Conservation (phyloP, 2,888 invertebrate genomes). For the Caenorhabditis panamensis region DNA sequence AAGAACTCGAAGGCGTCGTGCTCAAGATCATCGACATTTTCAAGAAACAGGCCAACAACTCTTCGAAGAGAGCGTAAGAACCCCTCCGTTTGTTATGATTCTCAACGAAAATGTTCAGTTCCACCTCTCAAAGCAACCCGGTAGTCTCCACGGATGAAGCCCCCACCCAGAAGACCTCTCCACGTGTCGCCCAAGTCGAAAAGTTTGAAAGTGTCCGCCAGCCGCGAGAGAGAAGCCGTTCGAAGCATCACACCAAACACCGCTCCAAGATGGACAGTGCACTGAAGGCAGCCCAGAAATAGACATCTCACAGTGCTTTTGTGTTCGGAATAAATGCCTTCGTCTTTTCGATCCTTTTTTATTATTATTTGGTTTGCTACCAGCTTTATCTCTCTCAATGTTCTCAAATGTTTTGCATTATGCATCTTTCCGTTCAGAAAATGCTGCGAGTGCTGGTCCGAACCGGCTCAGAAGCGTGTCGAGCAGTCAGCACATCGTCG, state of each 20-base stretch:
- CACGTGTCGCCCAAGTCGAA: slow-evolving; percentile 25
- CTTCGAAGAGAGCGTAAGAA: slow-evolving; percentile 29
- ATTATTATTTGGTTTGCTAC: background rate
- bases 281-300: slow-evolving; percentile 37
- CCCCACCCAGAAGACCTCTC: slow-evolving; percentile 25
- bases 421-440: slow-evolving; percentile 2
- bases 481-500: slow-evolving; percentile 53
- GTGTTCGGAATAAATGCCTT: slow-evolving; percentile 19
- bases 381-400: background rate
- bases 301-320: background rate
- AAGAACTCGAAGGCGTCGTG: slow-evolving; percentile 42
- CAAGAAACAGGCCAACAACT: slow-evolving; percentile 29
- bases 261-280: slow-evolving; percentile 58
- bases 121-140: background rate
- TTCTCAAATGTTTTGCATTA: background rate
- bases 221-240: slow-evolving; percentile 35
- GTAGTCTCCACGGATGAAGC: slow-evolving; percentile 18
- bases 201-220: slow-evolving; percentile 51
- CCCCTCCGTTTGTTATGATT: too few species aligned
- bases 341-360: background rate
- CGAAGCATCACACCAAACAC: slow-evolving; percentile 50
- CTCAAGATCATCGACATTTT: slow-evolving; percentile 40
- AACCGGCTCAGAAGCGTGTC: slow-evolving; percentile 39
- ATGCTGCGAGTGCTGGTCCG: slow-evolving; percentile 51
- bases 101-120: too few species aligned